A percentile compares a stretch with the other conserved stretches of the same genome.
phyloP scores from a whole-genome alignment of 2,113 vertebrate species.

The Corythornis vintsioides region DNA sequence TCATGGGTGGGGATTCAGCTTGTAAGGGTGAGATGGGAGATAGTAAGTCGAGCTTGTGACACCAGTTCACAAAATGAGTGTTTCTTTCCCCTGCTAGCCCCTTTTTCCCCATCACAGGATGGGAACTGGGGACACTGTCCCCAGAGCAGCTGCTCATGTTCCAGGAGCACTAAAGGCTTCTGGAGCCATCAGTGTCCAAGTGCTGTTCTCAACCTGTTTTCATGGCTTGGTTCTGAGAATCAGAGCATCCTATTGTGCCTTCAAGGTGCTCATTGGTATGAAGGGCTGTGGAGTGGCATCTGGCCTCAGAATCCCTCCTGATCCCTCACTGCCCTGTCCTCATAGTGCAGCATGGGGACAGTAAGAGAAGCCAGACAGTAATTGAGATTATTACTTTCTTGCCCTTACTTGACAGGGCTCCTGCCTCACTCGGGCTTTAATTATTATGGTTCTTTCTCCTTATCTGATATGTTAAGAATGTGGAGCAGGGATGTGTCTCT shows the following conservation, averaged over 20 bases:
- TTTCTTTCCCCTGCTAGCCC: background rate
- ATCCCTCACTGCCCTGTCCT: background rate
- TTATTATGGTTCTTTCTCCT: conserved; percentile 22
- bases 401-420: conserved; percentile 29
- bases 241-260: background rate
- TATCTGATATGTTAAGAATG: background rate
- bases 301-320: background rate
- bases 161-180: background rate
- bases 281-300: background rate
- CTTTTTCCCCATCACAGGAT: background rate
- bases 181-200: background rate
- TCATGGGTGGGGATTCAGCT: background rate
- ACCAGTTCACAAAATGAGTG: background rate
- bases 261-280: fast-evolving
- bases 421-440: conserved; percentile 11
- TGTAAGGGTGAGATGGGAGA: background rate
- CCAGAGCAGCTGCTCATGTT: background rate
- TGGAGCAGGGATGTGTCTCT: fast-evolving
- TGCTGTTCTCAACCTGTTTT: background rate
- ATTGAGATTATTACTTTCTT: conserved; percentile 41
- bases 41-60: background rate
- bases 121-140: background rate
- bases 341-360: background rate
- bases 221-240: background rate
- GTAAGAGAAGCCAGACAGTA: background rate